A percentile compares a stretch with the other conserved stretches of the same genome.
These are phyloP conservation scores for Laticauda colubrina DNA, from an alignment of 2,113 vertebrate genomes.

Conservation along the genomic window DNA sequence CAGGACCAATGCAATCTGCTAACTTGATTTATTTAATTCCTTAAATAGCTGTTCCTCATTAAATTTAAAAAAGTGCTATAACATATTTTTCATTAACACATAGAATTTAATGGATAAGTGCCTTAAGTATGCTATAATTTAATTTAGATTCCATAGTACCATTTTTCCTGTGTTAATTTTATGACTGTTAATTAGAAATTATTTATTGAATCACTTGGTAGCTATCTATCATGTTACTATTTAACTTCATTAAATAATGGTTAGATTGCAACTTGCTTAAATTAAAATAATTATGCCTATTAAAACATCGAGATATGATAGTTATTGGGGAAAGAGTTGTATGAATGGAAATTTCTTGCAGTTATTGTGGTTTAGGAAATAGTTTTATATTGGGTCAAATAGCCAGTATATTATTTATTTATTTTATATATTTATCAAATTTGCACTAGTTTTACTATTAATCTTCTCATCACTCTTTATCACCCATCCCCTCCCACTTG, in stretches of 20 bases:
- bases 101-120: constrained; percentile 69
- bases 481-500: no score
- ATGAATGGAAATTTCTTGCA: constrained; percentile 47
- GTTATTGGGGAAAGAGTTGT: constrained; percentile 61
- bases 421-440: neutral
- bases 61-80: constrained; percentile 37
- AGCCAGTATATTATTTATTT: neutral
- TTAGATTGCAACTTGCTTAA: constrained; percentile 74
- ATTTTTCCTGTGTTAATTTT: constrained; percentile 74
- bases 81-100: constrained; percentile 72
- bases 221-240: constrained; percentile 70
- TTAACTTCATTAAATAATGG: constrained; percentile 71
- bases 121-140: constrained; percentile 74
- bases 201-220: constrained; percentile 74
- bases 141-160: constrained; percentile 72
- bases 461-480: no score
- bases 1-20: constrained; percentile 42
- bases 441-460: no score
- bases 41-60: constrained; percentile 42
- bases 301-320: constrained; percentile 73
- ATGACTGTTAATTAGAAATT: constrained; percentile 79
- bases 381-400: neutral
- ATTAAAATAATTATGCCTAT: constrained; percentile 77
- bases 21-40: constrained; percentile 54
- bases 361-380: neutral